A percentile compares a stretch with the other conserved stretches of the same genome.
Conservation (phyloP, 2,888 invertebrate genomes). For the Chymomyza procnemis region DNA sequence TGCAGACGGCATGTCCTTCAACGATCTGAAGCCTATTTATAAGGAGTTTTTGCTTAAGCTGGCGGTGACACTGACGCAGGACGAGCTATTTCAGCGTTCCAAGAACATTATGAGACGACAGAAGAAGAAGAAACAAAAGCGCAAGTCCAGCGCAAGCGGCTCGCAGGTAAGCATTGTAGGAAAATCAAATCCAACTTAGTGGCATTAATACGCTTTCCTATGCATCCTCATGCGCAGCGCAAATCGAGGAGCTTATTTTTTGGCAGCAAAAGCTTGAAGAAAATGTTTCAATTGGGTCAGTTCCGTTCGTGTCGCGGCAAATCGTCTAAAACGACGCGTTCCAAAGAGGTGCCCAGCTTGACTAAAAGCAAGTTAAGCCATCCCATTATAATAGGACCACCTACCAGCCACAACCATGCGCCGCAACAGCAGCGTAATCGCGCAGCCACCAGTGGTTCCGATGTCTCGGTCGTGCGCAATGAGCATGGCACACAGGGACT, state of each 20-base stretch:
- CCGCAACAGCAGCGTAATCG: slow-evolving; percentile 77
- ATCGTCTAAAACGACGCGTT: slow-evolving; percentile 42
- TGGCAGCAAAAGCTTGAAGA: slow-evolving; percentile 82
- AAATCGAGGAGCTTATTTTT: slow-evolving; percentile 82
- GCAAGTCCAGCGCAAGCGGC: slow-evolving; percentile 77
- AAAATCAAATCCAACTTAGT: neutral
- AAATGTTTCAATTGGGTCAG: slow-evolving; percentile 82
- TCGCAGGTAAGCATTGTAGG: slow-evolving; percentile 57
- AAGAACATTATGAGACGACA: slow-evolving; percentile 93
- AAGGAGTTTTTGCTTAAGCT: slow-evolving; percentile 92
- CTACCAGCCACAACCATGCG: slow-evolving; percentile 48
- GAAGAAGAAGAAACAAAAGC: slow-evolving; percentile 83
- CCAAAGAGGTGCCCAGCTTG: slow-evolving; percentile 63
- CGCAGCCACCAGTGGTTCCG: slow-evolving; percentile 82
- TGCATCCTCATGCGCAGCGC: slow-evolving; percentile 76
- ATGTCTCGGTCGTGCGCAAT: slow-evolving; percentile 82
- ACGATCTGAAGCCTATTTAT: slow-evolving; percentile 93
- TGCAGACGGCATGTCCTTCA: slow-evolving; percentile 95
- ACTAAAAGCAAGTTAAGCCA: slow-evolving; percentile 46
- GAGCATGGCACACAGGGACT: slow-evolving; percentile 81
- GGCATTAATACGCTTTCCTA: neutral
- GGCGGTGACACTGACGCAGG: slow-evolving; percentile 93
- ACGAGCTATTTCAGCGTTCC: slow-evolving; percentile 92
- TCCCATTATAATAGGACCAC: slow-evolving; percentile 62
- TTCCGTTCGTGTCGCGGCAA: slow-evolving; percentile 78